Evolutionary conservation across 2,888 invertebrate genomes (phyloP).

Genomic region (Polymixis lichenea): DNA sequence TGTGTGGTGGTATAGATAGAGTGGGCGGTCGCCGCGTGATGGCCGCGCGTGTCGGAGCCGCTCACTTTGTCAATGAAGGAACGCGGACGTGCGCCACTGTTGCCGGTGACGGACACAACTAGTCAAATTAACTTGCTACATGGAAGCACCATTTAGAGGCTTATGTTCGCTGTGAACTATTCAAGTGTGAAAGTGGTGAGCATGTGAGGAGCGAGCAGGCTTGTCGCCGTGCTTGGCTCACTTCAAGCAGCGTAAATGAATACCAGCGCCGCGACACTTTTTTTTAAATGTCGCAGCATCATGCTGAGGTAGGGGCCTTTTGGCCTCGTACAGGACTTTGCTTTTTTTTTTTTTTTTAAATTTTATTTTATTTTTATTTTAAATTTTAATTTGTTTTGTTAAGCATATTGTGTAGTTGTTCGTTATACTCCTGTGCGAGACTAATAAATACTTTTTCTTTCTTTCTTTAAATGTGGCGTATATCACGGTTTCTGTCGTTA

Average conservation of each 20-base stretch:
- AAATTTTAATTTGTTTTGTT: too few species aligned
- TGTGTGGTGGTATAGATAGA: background rate
- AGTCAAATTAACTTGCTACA: slow-evolving; percentile 5
- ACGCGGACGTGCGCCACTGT: background rate
- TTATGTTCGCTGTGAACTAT: too few species aligned
- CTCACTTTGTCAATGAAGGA: background rate
- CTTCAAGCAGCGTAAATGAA: too few species aligned
- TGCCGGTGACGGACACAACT: background rate
- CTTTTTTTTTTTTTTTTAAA: too few species aligned
- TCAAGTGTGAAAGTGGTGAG: background rate
- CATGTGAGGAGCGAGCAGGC: background rate
- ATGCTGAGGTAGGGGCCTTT: too few species aligned
- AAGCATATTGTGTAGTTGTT: too few species aligned
- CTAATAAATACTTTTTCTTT: too few species aligned
- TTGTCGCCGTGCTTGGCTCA: background rate
- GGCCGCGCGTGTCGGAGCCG: background rate
- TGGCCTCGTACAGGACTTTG: too few species aligned
- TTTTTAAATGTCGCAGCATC: too few species aligned
- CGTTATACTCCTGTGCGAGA: too few species aligned
- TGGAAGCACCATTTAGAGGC: slow-evolving; percentile 11
- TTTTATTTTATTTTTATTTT: too few species aligned
- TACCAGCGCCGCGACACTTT: too few species aligned
- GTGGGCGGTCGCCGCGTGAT: background rate
- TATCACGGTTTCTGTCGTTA: background rate
- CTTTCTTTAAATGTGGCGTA: background rate